These are phyloP conservation scores for Drosophila carrolli DNA, from an alignment of 1,140 invertebrate species.

Conservation along the genomic window DNA sequence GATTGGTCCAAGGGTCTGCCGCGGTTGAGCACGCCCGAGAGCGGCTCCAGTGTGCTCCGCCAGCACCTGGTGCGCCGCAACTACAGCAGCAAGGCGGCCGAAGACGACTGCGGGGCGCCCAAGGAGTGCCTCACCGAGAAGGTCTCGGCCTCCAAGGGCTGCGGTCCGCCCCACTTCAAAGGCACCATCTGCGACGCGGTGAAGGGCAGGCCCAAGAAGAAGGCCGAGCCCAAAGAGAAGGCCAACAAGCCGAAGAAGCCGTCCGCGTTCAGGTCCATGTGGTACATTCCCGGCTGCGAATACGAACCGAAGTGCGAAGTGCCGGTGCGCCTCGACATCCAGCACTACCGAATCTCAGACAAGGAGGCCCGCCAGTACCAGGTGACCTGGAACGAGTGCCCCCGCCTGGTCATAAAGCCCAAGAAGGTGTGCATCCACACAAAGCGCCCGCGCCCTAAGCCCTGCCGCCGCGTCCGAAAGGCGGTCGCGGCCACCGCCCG, in stretches of 20 bases:
- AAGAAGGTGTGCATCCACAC: constrained; percentile 61
- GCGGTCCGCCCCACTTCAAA: constrained; percentile 17
- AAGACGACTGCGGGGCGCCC: constrained; percentile 15
- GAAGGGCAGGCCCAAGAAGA: constrained; percentile 17
- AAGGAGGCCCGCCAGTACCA: constrained; percentile 62
- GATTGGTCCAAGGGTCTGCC: neutral
- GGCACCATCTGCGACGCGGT: constrained; percentile 20
- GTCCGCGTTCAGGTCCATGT: constrained; percentile 4
- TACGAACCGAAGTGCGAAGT: constrained; percentile 29
- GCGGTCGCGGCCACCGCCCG: constrained; percentile 2
- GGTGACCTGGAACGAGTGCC: constrained; percentile 67
- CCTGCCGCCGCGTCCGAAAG: constrained; percentile 34
- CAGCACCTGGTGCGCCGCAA: constrained; percentile 20
- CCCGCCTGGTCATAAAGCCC: constrained; percentile 49
- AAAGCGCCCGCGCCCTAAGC: constrained; percentile 2
- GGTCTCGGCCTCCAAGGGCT: neutral
- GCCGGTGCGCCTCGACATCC: constrained; percentile 14
- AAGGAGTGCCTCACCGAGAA: neutral
- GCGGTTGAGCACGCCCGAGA: too few relatives aligned
- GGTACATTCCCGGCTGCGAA: constrained; percentile 18
- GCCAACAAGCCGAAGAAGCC: neutral
- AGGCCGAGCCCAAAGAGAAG: neutral
- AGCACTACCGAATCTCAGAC: constrained; percentile 44
- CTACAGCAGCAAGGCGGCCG: constrained; percentile 13
- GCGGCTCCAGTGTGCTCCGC: constrained; percentile 9